Conservation (phyloP, 2,797 vertebrate species). For the Argya squamiceps region DNA sequence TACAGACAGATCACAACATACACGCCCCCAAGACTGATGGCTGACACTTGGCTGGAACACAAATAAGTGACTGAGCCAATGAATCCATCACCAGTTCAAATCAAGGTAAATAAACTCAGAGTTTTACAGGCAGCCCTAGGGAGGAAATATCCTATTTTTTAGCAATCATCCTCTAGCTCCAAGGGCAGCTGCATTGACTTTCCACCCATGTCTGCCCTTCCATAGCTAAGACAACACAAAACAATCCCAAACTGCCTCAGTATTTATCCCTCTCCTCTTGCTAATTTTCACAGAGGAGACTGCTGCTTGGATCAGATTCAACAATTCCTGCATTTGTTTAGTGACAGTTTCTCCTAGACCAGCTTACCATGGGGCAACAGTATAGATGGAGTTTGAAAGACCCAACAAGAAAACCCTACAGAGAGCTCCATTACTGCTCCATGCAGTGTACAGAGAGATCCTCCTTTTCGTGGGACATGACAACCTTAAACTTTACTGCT, state of each 20-base stretch:
- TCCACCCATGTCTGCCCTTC: not conserved
- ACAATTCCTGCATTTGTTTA: not conserved
- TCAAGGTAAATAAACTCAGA: not conserved
- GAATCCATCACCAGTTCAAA: slow-evolving; percentile 2
- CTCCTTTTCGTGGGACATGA: not conserved
- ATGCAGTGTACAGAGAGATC: not conserved
- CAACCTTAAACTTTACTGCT: not conserved
- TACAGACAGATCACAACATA: not conserved
- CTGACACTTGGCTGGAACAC: slow-evolving; percentile 12
- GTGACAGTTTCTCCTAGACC: not conserved
- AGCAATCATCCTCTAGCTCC: not conserved
- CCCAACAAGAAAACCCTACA: not conserved
- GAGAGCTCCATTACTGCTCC: not conserved
- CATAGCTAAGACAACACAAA: not conserved
- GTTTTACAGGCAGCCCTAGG: not conserved
- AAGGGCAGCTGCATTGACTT: not conserved
- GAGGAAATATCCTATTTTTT: not conserved
- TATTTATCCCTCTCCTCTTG: not conserved
- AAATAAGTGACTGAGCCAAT: not conserved
- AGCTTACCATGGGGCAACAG: not conserved
- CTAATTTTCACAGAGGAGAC: not conserved
- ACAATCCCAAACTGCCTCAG: not conserved
- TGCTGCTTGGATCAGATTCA: not conserved
- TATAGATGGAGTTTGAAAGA: not conserved
- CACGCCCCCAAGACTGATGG: not conserved